A percentile compares a stretch with the other conserved stretches of the same genome.
Conservation (phyloP, 2,888 invertebrate species). For the Drosophila rubida region DNA sequence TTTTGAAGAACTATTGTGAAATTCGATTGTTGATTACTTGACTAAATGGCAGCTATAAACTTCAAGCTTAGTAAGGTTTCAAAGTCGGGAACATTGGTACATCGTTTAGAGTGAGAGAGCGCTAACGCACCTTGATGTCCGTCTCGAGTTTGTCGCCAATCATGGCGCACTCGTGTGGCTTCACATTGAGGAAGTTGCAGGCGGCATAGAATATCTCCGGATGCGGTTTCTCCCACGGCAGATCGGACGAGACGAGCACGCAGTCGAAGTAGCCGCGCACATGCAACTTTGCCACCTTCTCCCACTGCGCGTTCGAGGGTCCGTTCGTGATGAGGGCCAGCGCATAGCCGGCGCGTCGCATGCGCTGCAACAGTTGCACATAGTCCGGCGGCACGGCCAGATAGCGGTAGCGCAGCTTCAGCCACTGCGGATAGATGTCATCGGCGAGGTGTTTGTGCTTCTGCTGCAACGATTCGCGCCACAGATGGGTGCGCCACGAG, state of each 20-base stretch:
- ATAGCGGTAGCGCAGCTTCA: slow-evolving; percentile 91
- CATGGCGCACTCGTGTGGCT: slow-evolving; percentile 92
- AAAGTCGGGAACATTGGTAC: no score
- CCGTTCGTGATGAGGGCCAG: slow-evolving; percentile 94
- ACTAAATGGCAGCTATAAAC: no score
- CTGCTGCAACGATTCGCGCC: slow-evolving; percentile 91
- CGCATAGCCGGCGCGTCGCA: slow-evolving; percentile 89
- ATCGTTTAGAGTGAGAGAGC: background rate
- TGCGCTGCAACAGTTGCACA: slow-evolving; percentile 88
- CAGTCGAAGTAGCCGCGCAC: slow-evolving; percentile 91
- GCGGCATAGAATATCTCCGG: slow-evolving; percentile 93
- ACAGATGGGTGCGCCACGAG: slow-evolving; percentile 91
- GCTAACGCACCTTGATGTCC: slow-evolving; percentile 89
- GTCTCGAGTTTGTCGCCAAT: slow-evolving; percentile 95
- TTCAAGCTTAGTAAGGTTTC: no score
- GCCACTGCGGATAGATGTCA: slow-evolving; percentile 91
- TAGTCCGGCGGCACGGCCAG: slow-evolving; percentile 90
- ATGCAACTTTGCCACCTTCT: slow-evolving; percentile 91
- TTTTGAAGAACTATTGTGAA: no score
- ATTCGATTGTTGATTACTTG: no score
- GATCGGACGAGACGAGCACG: slow-evolving; percentile 92
- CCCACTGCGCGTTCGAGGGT: slow-evolving; percentile 94
- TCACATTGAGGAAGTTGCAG: slow-evolving; percentile 90
- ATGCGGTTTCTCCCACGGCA: slow-evolving; percentile 94
- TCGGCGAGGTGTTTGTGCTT: slow-evolving; percentile 90